Conservation (phyloP, 2,113 vertebrate genomes). For the Platichthys stellatus region DNA sequence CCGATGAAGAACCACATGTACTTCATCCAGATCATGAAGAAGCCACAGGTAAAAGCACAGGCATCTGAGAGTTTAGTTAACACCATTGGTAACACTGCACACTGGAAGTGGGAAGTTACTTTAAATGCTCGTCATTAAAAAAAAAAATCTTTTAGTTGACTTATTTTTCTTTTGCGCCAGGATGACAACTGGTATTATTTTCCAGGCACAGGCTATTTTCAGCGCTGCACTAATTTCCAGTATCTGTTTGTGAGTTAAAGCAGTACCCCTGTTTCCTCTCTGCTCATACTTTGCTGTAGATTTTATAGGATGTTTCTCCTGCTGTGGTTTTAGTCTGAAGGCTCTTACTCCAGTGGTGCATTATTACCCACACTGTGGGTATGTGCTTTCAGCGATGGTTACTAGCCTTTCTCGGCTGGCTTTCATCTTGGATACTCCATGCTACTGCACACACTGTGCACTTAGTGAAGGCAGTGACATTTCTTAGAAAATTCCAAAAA, state of each 20-base stretch:
- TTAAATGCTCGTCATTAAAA: background rate
- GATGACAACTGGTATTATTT: background rate
- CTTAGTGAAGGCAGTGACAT: constrained; percentile 14
- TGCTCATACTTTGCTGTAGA: constrained; percentile 15
- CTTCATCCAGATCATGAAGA: constrained; percentile 96
- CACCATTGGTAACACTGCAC: background rate
- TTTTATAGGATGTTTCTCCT: constrained; percentile 40
- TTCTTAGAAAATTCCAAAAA: no score
- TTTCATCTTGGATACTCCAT: constrained; percentile 68
- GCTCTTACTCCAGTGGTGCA: constrained; percentile 52
- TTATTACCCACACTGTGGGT: constrained; percentile 78
- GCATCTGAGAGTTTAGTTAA: background rate
- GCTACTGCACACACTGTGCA: constrained; percentile 46
- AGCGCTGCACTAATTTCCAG: constrained; percentile 5
- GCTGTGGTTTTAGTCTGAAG: constrained; percentile 45
- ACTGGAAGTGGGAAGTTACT: background rate
- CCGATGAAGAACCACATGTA: constrained; percentile 99
- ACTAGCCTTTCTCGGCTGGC: constrained; percentile 53
- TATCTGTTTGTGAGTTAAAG: constrained; percentile 21
- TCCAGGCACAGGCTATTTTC: background rate
- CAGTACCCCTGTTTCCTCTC: background rate
- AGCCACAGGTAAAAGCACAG: constrained; percentile 88
- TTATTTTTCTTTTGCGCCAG: background rate
- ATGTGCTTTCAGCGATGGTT: constrained; percentile 72
- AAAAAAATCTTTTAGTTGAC: background rate